These are phyloP conservation scores for Drosophila differens DNA, from an alignment of 2,888 invertebrate genomes.

Conservation along the genomic window DNA sequence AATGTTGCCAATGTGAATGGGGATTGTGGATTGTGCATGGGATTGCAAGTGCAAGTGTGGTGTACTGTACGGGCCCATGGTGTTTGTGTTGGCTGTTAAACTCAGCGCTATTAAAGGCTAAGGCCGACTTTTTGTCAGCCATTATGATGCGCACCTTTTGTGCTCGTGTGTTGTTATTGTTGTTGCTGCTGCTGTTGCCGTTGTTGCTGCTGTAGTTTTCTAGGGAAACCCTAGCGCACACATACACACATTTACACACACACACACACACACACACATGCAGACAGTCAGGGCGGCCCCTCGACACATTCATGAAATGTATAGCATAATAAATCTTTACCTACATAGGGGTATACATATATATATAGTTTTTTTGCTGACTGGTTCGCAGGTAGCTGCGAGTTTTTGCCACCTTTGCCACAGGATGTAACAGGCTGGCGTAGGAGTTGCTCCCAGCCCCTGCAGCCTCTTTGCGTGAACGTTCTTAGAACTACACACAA, in stretches of 20 bases:
- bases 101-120: slow-evolving; percentile 80
- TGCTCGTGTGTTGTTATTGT: slow-evolving; percentile 48
- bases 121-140: slow-evolving; percentile 82
- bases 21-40: slow-evolving; percentile 24
- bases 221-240: slow-evolving; percentile 72
- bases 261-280: slow-evolving; percentile 38
- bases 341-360: slow-evolving; percentile 39
- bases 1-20: slow-evolving; percentile 37
- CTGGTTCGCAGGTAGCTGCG: slow-evolving; percentile 64
- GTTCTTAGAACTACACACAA: slow-evolving; percentile 58
- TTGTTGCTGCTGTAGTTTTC: slow-evolving; percentile 66
- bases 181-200: slow-evolving; percentile 25
- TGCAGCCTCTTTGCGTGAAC: slow-evolving; percentile 20
- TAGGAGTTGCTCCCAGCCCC: slow-evolving; percentile 61
- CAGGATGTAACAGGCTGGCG: slow-evolving; percentile 73
- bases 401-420: slow-evolving; percentile 80
- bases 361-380: slow-evolving; percentile 42
- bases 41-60: slow-evolving; percentile 23
- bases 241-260: slow-evolving; percentile 41
- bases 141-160: slow-evolving; percentile 80
- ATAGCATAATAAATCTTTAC: slow-evolving; percentile 81
- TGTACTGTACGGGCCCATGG: slow-evolving; percentile 49
- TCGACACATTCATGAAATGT: slow-evolving; percentile 78
- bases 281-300: slow-evolving; percentile 40
- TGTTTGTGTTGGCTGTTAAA: slow-evolving; percentile 80